phyloP scores from a whole-genome alignment of 2,888 invertebrate genomes.

The Troglohyphantes excavatus region DNA sequence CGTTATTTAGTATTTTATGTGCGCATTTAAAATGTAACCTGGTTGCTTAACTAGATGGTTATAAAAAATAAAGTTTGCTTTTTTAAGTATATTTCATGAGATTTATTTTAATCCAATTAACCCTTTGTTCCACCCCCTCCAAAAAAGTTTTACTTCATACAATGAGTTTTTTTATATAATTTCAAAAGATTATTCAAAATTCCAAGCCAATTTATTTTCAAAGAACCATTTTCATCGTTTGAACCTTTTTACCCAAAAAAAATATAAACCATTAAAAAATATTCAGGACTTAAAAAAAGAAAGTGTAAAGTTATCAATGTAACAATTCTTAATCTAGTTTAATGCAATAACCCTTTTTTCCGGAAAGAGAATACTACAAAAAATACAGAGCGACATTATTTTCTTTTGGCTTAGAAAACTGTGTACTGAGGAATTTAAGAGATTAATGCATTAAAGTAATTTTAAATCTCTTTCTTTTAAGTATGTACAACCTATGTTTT shows the following conservation, averaged over 20 bases:
- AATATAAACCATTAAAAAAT: not conserved
- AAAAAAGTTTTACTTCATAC: too few species aligned
- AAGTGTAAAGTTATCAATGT: not conserved
- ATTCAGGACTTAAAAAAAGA: not conserved
- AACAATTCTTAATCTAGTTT: slow-evolving; percentile 13
- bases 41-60: too few species aligned
- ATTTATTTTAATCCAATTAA: not conserved
- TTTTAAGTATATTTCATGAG: not conserved
- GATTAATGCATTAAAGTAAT: slow-evolving; percentile 30
- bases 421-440: slow-evolving; percentile 19
- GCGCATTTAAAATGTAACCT: too few species aligned
- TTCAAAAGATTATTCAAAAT: not conserved
- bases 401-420: not conserved
- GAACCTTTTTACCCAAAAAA: not conserved
- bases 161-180: not conserved
- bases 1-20: too few species aligned
- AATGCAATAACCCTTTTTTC: slow-evolving; percentile 21
- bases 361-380: not conserved
- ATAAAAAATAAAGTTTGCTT: too few species aligned
- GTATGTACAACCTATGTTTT: too few species aligned
- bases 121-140: not conserved
- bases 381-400: not conserved
- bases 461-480: slow-evolving; percentile 11
- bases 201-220: slow-evolving; percentile 22
- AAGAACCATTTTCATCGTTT: not conserved